phyloP scores from a whole-genome alignment of 2,113 vertebrate species.

The Petroica traversi region DNA sequence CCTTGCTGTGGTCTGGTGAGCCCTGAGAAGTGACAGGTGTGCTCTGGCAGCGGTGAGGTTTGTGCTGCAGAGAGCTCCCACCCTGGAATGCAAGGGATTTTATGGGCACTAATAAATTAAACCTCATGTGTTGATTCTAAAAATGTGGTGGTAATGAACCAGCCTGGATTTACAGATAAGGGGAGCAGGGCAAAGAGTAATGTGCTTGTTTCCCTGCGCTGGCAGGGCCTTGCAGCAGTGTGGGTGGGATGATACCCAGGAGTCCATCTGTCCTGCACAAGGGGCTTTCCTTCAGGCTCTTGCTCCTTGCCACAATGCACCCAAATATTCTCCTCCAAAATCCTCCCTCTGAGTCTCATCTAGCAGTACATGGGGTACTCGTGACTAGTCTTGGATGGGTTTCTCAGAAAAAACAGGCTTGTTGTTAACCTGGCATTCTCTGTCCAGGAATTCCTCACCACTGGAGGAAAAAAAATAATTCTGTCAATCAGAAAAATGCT shows the following conservation, averaged over 20 bases:
- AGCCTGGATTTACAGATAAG: slow-evolving; percentile 9
- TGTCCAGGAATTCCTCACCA: background rate
- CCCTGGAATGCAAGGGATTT: slow-evolving; percentile 5
- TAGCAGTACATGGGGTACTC: background rate
- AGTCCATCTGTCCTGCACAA: background rate
- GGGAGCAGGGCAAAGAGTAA: background rate
- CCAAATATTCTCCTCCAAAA: background rate
- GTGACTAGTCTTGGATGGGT: background rate
- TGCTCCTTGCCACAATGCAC: background rate
- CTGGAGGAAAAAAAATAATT: background rate
- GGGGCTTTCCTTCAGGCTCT: background rate
- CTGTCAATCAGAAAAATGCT: background rate
- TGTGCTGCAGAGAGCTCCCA: background rate
- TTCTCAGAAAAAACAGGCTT: background rate
- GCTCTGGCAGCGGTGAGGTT: slow-evolving; percentile 24
- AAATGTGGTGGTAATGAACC: background rate
- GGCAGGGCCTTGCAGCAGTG: background rate
- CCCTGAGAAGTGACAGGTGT: background rate
- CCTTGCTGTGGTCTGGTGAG: background rate
- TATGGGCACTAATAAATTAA: slow-evolving; percentile 48
- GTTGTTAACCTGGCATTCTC: background rate
- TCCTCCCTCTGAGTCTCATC: background rate
- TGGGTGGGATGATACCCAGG: background rate
- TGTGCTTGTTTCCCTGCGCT: background rate
- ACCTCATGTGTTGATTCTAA: background rate